phyloP scores from a whole-genome alignment of 2,113 vertebrate species.

The Pipa parva region DNA sequence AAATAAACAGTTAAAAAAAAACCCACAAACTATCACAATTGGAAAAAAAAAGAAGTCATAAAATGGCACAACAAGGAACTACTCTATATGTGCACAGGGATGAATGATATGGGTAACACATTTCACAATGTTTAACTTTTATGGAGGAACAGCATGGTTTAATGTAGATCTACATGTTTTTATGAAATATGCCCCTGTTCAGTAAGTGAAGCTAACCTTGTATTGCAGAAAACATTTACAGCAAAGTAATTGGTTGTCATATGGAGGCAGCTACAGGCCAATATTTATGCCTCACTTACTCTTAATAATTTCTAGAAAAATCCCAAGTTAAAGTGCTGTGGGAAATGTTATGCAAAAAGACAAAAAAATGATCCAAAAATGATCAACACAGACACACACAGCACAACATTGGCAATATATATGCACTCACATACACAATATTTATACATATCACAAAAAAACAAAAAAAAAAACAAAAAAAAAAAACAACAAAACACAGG shows the following conservation, averaged over 20 bases:
- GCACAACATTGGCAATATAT: too few relatives aligned
- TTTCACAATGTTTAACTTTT: not conserved
- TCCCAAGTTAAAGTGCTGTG: not conserved
- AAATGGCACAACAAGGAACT: not conserved
- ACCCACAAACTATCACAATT: not conserved
- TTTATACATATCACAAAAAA: too few relatives aligned
- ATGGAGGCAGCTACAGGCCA: constrained; percentile 8
- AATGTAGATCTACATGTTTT: not conserved
- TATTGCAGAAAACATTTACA: constrained; percentile 28
- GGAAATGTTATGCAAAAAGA: too few relatives aligned
- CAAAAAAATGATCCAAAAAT: too few relatives aligned
- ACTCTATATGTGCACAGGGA: too few relatives aligned
- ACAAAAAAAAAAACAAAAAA: too few relatives aligned
- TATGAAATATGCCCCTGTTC: not conserved
- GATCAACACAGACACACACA: too few relatives aligned
- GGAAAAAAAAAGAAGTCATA: not conserved
- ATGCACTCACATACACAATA: too few relatives aligned
- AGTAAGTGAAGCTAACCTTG: constrained; percentile 43
- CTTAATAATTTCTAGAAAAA: constrained; percentile 18
- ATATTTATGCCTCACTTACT: constrained; percentile 19
- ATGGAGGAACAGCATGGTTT: not conserved
- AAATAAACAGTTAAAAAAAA: not conserved
- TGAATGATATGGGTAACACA: not conserved
- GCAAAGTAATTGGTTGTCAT: constrained; percentile 46
- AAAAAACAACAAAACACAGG: too few relatives aligned